Base-by-base conservation (phyloP, 2,797 vertebrate species). In the Megaceryle alcyon region DNA sequence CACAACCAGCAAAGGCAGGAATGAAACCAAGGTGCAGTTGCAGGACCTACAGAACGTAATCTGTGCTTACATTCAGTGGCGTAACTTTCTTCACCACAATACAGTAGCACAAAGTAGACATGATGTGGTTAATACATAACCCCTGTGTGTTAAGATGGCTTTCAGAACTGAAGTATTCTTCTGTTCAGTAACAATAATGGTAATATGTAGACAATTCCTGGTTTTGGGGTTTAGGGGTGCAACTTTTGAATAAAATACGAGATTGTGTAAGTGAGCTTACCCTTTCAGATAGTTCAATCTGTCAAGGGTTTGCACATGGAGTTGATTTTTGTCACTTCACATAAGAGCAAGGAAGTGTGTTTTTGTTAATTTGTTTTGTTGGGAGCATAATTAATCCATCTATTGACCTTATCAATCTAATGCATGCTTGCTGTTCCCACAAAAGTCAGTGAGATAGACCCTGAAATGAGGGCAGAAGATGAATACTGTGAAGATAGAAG, bases 401-500 rank as follows among this genome's bases (percentile, higher is more conserved):
- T 84, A 70, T 72, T 23, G 66, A 57, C 26, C 7, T 68, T 86
- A 82, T 82, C 88, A 79, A 49, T 60, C 66, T 29, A 88, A 78
- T 28, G 46, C 39, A 85, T 87, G 46, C 80, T 75, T 88, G 43
- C 20, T n/a, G 18, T 85, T 93, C 53, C 64, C 61, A 29, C 60
- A 87, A 64, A 90, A 73, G 88, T 71, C 86, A 54, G 41, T 43
- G 68, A 86, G 81, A 90, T 69, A 91, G 66, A 70, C 60, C 48
- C 76, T 75, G 86, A 96, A 94, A 91, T 37, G 44, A 92, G 70
- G 68, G 49, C 87, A 88, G 65, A 91, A 77, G 88, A 94, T 76
- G 93, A 94, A 82, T 78, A 86, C 31, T 70, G 43, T 86, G 69
- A 86, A 94, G 82, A 72, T 4, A 94, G 89, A 82, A 93, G 76